Base-by-base conservation (phyloP, 1,140 invertebrate genomes). In the Lanistes nyassanus region DNA sequence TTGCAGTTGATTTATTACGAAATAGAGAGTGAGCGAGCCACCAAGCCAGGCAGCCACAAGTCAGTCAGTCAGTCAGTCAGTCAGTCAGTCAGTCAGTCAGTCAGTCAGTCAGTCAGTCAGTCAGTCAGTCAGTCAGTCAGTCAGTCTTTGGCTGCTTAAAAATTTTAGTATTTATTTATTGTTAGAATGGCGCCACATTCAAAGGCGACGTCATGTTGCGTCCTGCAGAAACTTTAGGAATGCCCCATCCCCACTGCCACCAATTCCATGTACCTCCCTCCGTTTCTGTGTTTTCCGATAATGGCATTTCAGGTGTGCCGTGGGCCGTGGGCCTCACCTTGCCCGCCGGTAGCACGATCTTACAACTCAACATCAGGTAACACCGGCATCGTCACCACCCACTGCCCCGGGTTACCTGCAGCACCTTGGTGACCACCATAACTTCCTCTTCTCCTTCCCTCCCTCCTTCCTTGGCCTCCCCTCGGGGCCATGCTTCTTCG, bases 31-130 rank as follows among this genome's bases (percentile, higher is more conserved):
- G 31, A 65, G 62, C 39, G 31, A n/a, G n/a, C n/a, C 31, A 34
- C 31, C 39, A 5, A 31, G 31, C 39, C 62, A 65, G 62, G 6
- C 62, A 65, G 62, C 47, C 53, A 53, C 56, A 7, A 71, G 69
- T 71, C 47, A 56, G 51, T 71, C 69, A 71, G 69, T 71, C 69
- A 71, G 69, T 71, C 69, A 71, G 69, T 71, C 69, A 53, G 69
- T 71, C 69, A 71, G 69, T 71, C 69, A 53, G 69, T 71, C 69
- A 56, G 69, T 71, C 47, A 71, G 69, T 71, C 69, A 56, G 51
- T 71, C 69, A 71, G 69, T 71, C 69, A 71, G 69, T 71, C 69
- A 71, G 69, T 71, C 69, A 53, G 69, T 71, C 69, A 71, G 69
- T 71, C 69, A 56, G 51, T 71, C 69, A 71, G 69, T 71, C 69